These are phyloP conservation scores for Brachymystax lenok DNA, from an alignment of 2,797 vertebrate genomes.

Conservation along the genomic window DNA sequence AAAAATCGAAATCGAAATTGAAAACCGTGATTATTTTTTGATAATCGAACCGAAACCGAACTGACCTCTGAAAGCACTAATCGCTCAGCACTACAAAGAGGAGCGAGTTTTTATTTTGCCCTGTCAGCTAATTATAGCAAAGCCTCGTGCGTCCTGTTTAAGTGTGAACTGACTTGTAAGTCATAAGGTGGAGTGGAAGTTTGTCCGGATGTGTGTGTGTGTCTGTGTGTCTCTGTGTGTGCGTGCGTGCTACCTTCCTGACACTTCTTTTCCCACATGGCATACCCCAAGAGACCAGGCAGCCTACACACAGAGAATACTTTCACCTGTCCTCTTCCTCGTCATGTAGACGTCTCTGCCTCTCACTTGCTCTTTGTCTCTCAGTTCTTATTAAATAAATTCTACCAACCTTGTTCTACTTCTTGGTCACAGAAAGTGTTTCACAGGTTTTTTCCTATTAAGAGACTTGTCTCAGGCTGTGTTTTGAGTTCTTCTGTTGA, in stretches of 20 bases:
- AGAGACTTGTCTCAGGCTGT: not conserved
- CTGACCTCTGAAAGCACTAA: too few species aligned
- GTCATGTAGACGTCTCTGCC: too few species aligned
- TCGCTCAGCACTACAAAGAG: conserved; percentile 10
- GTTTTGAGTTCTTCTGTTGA: not conserved
- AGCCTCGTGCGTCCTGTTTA: conserved; percentile 35
- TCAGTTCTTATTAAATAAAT: not conserved
- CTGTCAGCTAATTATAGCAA: conserved; percentile 20
- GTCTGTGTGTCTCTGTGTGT: not conserved
- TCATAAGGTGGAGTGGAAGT: conserved; percentile 27
- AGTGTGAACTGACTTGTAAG: conserved; percentile 56
- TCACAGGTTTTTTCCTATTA: too few species aligned
- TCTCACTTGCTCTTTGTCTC: not conserved
- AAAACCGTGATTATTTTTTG: too few species aligned
- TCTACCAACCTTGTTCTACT: not conserved
- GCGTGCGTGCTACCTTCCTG: not conserved
- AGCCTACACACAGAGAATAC: not conserved
- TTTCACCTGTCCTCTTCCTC: too few species aligned
- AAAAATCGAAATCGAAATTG: too few species aligned
- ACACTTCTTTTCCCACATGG: too few species aligned
- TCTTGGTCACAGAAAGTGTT: not conserved
- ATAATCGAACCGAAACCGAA: too few species aligned
- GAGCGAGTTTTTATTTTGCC: conserved; percentile 33
- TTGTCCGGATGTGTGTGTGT: conserved; percentile 50
- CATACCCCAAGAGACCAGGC: too few species aligned